A percentile compares a stretch with the other conserved stretches of the same genome.
Evolutionary conservation across 2,888 invertebrate species (phyloP).

Genomic region (Ennomos quercinarius): DNA sequence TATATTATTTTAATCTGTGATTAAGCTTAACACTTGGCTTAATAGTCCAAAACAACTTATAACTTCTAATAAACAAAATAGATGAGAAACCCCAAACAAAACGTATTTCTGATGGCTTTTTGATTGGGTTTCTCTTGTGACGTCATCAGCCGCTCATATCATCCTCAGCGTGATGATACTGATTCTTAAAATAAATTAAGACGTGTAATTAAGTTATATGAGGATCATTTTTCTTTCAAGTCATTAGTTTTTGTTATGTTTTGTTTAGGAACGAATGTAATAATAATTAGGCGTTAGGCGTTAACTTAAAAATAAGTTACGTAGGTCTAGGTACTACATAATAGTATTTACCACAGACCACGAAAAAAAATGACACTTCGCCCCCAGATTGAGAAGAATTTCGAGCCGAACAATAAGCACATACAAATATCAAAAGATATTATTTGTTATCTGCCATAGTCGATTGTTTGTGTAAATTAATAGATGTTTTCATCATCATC

Average conservation of each 20-base stretch:
- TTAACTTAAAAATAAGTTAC: too few species aligned
- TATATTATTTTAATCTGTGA: too few species aligned
- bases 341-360: too few species aligned
- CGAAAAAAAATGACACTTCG: too few species aligned
- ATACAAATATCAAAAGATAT: too few species aligned
- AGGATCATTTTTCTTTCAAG: conserved; percentile 25
- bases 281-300: not conserved
- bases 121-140: conserved; percentile 51
- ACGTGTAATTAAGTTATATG: conserved; percentile 47
- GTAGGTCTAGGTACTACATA: too few species aligned
- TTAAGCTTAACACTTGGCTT: too few species aligned
- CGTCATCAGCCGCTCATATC: conserved; percentile 33
- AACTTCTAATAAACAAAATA: conserved; percentile 13
- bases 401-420: too few species aligned
- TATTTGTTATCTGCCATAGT: too few species aligned
- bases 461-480: too few species aligned
- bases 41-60: not conserved
- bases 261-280: conserved; percentile 8
- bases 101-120: conserved; percentile 57
- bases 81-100: conserved; percentile 50
- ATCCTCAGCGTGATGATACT: conserved; percentile 28
- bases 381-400: too few species aligned
- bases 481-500: too few species aligned
- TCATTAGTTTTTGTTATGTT: conserved; percentile 36
- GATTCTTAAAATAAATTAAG: conserved; percentile 39